Conservation (phyloP, 92 coral and sea anemone species). For the Parazoanthus swiftii region DNA sequence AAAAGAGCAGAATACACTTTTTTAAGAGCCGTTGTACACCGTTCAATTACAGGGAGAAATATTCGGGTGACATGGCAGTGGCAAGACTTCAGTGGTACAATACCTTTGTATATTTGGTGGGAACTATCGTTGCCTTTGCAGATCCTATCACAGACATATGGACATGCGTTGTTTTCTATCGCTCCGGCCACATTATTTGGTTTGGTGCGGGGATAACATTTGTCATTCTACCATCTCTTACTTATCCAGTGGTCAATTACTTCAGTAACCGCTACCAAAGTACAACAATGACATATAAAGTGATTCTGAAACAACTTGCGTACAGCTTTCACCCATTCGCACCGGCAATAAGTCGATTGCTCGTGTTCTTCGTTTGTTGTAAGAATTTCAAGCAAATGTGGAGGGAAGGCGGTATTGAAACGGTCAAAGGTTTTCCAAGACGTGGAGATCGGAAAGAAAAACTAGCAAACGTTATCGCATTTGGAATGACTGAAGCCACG, state of each 20-base stretch:
- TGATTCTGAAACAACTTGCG: background rate
- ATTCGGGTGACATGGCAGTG: background rate
- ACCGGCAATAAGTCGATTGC: constrained; percentile 27
- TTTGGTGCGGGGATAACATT: constrained; percentile 28
- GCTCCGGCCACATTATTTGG: constrained; percentile 20
- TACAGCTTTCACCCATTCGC: constrained; percentile 19
- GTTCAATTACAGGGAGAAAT: too few relatives aligned
- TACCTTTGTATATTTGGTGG: constrained; percentile 10
- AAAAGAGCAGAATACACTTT: too few relatives aligned
- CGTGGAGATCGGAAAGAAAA: constrained; percentile 30
- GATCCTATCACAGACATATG: constrained; percentile 29
- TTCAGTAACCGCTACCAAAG: constrained; percentile 6
- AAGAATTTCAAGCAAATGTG: constrained; percentile 31
- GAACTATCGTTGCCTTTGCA: constrained; percentile 17
- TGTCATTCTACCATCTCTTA: background rate
- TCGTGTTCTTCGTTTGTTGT: constrained; percentile 19
- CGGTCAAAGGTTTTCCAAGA: constrained; percentile 20
- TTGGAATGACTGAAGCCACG: constrained; percentile 47
- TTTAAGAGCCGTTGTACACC: too few relatives aligned
- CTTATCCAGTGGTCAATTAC: constrained; percentile 15
- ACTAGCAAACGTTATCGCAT: background rate
- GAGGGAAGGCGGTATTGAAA: constrained; percentile 9
- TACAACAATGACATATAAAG: background rate
- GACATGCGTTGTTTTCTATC: constrained; percentile 28
- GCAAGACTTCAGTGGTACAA: constrained; percentile 16